Conservation (phyloP, 53 echinoderm and acorn worm genomes). For the Apostichopus leukothele region DNA sequence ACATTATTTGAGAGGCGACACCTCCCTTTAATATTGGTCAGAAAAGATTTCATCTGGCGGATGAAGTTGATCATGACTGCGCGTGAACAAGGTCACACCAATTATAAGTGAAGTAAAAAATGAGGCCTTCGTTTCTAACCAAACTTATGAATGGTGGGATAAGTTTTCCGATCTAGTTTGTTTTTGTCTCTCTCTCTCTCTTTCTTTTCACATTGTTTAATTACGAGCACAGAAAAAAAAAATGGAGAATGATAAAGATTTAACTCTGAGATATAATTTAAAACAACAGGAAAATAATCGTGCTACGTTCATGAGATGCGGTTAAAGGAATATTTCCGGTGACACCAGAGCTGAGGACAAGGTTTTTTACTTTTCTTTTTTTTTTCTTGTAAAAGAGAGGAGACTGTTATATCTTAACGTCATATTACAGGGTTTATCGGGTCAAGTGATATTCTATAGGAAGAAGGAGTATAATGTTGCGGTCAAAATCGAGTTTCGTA, state of each 20-base stretch:
- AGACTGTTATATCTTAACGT: too few relatives aligned
- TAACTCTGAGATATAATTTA: background rate
- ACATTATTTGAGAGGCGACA: too few relatives aligned
- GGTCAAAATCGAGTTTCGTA: background rate
- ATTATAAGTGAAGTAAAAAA: constrained; percentile 8
- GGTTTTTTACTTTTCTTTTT: background rate
- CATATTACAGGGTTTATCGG: too few relatives aligned
- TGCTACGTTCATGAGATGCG: constrained; percentile 9
- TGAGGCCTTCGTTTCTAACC: constrained; percentile 4
- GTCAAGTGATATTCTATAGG: too few relatives aligned
- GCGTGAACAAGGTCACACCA: constrained; percentile 18
- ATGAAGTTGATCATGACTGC: constrained; percentile 35
- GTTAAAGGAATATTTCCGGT: constrained; percentile 8
- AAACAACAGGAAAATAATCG: background rate
- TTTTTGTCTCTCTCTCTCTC: background rate
- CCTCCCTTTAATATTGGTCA: background rate
- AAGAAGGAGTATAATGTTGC: background rate
- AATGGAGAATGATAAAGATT: background rate
- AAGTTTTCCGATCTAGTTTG: background rate
- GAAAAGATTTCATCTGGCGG: background rate
- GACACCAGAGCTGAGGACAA: background rate
- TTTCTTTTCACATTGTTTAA: background rate
- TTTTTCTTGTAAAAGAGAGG: too few relatives aligned
- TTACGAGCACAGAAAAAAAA: background rate
- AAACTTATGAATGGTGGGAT: background rate